Conservation (phyloP, 1,140 invertebrate species). For the Micrasema minimum region DNA sequence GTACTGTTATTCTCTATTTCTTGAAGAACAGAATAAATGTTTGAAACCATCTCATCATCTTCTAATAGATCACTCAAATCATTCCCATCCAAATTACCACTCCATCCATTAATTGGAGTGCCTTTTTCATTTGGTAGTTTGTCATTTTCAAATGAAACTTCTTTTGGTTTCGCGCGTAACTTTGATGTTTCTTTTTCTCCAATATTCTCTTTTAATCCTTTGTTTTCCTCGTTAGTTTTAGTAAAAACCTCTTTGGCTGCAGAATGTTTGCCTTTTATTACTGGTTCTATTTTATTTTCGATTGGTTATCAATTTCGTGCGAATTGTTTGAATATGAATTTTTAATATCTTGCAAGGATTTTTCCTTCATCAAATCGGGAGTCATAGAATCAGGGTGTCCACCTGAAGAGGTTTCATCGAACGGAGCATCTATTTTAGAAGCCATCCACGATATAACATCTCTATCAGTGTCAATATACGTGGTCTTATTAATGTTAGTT, state of each 20-base stretch:
- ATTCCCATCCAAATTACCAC: slow-evolving; percentile 5
- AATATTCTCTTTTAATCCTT: background rate
- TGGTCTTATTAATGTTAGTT: slow-evolving; percentile 49
- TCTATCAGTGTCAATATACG: slow-evolving; percentile 61
- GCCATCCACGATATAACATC: slow-evolving; percentile 67
- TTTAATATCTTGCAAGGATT: slow-evolving; percentile 1
- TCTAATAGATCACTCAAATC: slow-evolving; percentile 52
- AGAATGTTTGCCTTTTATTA: slow-evolving; percentile 36
- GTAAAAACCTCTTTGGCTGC: slow-evolving; percentile 1
- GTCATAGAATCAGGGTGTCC: slow-evolving; percentile 41
- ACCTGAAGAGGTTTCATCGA: slow-evolving; percentile 43
- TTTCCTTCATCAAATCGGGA: slow-evolving; percentile 13
- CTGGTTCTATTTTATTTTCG: slow-evolving; percentile 41
- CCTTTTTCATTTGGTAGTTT: slow-evolving; percentile 9
- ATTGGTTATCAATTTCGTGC: slow-evolving; percentile 13
- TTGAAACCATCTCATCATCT: slow-evolving; percentile 60
- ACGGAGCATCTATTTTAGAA: slow-evolving; percentile 58
- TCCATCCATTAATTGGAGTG: slow-evolving; percentile 15
- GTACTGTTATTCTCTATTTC: slow-evolving; percentile 59
- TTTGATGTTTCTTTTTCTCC: background rate
- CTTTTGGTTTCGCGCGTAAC: slow-evolving; percentile 28
- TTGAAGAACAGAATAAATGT: slow-evolving; percentile 65
- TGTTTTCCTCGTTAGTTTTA: slow-evolving; percentile 14
- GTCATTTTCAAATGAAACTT: slow-evolving; percentile 32
- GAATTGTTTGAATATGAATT: background rate